Base-by-base conservation (phyloP, 2,888 invertebrate genomes). In the Rhingia campestris region DNA sequence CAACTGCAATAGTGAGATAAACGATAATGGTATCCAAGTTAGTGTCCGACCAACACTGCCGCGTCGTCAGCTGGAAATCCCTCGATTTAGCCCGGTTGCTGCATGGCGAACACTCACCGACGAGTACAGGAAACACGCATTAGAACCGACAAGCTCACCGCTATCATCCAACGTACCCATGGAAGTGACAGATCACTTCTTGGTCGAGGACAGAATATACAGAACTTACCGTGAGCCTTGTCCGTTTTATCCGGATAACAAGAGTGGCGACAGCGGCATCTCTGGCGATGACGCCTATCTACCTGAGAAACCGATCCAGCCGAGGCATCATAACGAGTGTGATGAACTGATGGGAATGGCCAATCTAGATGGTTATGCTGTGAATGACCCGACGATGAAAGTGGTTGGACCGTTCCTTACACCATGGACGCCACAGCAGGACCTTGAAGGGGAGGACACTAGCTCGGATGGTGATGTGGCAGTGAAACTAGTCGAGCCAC, bases 381-480 rank as follows among this genome's bases (percentile, higher is more conserved):
- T 49, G 2, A 72, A 51, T 4, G 61, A 64, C 6, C 41, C 54
- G 4, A 81, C 86, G 43, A n/a, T 61, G 58, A 30, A 86, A 81
- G 59, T 45, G 14, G 47, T 53, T 33, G 82, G 87, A 10, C 87
- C 87, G 12, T 86, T 86, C 72, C 80, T 88, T 70, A 89, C 91
- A 51, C 92, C 94, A 0, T 97, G 97, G 97, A 97, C 96, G 0
- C 97, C 97, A 0, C 96, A 97, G 88, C 96, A 97, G 89, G 97
- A 97, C 90, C 92, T 97, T n/a, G 95, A 93, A 43, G 95, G 95
- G 4, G 95, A 95, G 1, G 87, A 88, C 2, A 63, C 77, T 0
- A 81, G 73, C 67, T 86, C 91, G 0, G 92, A 87, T n/a, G 88
- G 88, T 10, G 88, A 88, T 1, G 49, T 56, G 0, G 51, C 47